Evolutionary conservation across 1,140 invertebrate species (phyloP), one percentile per base, ranked within the genome.

Genomic region (Dinoponera quadriceps): DNA sequence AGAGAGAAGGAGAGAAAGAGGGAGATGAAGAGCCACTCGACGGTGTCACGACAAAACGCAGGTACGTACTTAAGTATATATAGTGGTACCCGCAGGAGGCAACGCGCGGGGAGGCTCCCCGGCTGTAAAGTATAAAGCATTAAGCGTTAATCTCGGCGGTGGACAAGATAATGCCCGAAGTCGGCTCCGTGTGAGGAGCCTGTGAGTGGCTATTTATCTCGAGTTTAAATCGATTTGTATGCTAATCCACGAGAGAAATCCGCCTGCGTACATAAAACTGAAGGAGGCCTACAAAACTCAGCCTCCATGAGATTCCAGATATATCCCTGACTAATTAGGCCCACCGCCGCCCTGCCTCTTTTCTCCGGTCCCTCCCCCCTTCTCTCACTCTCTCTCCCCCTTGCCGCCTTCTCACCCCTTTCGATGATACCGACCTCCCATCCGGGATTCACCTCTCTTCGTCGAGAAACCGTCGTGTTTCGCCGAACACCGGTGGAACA

Each of bases 171-270:
- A 94, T 93, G 90, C 92, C 85, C 89, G 73, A 90, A 89, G 91
- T 92, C 92, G 92, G 92, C 92, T 90, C 90, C 91, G 91, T 93
- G 92, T 93, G 92, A 94, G 93, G 91, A 94, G 91, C 91, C 92
- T 91, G 89, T 88, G 90, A 93, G 93, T 91, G 91, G 92, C 92
- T 94, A 94, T 94, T 94, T 94, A 94, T 94, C 93, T 94, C 92
- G 91, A 93, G 93, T 94, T 94, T 94, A 93, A 94, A 94, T 94
- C 93, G 93, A 94, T 94, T 94, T 94, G 93, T 94, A 94, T 94
- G 93, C 93, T 94, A 94, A 94, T 94, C 93, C 92, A 90, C 63
- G 51, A 87, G 91, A 92, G 91, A 93, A 93, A 94, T 94, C 93
- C 91, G 90, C 92, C 91, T 92, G 86, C 89, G 89, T 91, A 92